Evolutionary conservation across 1,140 invertebrate genomes (phyloP).

Genomic region (Temnothorax longispinosus): DNA sequence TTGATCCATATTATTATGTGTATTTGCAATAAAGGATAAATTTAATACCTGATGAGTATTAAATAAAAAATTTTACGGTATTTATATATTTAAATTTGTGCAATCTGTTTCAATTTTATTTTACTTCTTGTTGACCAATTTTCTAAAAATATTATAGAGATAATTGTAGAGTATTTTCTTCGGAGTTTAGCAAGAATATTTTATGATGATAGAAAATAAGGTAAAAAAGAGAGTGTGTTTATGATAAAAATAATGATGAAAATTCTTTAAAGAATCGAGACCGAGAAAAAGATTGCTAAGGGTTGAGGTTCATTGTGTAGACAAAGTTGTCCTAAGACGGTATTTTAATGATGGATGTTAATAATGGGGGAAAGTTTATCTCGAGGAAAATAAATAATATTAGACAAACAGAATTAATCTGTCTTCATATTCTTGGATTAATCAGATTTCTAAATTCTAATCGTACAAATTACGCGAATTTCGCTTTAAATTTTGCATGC

Average conservation of each 20-base stretch:
- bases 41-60: neutral
- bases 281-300: neutral
- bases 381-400: slow-evolving; percentile 4
- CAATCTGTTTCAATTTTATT: neutral
- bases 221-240: neutral
- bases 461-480: neutral
- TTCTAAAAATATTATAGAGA: neutral
- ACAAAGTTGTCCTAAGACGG: neutral
- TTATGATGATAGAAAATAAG: neutral
- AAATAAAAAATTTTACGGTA: neutral
- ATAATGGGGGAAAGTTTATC: neutral
- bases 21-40: neutral
- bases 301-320: neutral
- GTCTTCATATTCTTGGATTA: neutral
- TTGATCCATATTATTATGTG: neutral
- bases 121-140: neutral
- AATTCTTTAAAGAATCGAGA: neutral
- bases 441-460: neutral
- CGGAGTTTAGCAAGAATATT: neutral
- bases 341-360: slow-evolving; percentile 14
- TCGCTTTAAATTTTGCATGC: neutral
- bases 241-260: neutral
- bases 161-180: neutral
- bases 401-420: neutral
- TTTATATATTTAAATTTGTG: neutral